Evolutionary conservation across 2,113 vertebrate species (phyloP).

Genomic region (Hemiscyllium ocellatum): DNA sequence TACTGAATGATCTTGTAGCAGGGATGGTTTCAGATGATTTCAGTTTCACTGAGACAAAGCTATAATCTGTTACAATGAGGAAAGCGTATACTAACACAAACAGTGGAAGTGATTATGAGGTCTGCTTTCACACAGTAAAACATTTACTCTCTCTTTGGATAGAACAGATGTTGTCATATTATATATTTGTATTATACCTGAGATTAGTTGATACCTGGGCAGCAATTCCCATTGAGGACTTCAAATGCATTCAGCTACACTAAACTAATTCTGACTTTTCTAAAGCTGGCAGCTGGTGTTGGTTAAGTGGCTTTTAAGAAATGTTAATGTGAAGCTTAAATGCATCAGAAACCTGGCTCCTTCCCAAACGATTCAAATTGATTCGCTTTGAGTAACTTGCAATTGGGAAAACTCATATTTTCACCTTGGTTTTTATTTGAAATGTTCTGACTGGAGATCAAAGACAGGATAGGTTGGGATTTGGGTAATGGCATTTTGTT

Average conservation of each 20-base stretch:
- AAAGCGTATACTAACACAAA: neutral
- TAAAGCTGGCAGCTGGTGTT: conserved; percentile 1
- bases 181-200: neutral
- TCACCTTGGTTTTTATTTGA: neutral
- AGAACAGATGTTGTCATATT: neutral
- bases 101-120: neutral
- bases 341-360: neutral
- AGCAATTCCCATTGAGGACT: neutral
- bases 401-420: conserved; percentile 18
- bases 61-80: neutral
- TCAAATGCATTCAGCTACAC: neutral
- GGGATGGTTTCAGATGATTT: neutral
- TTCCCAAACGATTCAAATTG: neutral
- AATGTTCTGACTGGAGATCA: neutral
- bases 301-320: conserved; percentile 18
- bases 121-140: neutral
- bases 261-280: neutral
- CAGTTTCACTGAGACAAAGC: neutral
- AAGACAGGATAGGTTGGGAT: neutral
- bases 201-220: neutral
- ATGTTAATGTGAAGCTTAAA: neutral
- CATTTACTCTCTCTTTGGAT: neutral
- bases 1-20: neutral
- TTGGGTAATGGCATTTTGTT: neutral
- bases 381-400: neutral